Base-by-base conservation (phyloP, 2,797 vertebrate species). In the Podarcis siculus region DNA sequence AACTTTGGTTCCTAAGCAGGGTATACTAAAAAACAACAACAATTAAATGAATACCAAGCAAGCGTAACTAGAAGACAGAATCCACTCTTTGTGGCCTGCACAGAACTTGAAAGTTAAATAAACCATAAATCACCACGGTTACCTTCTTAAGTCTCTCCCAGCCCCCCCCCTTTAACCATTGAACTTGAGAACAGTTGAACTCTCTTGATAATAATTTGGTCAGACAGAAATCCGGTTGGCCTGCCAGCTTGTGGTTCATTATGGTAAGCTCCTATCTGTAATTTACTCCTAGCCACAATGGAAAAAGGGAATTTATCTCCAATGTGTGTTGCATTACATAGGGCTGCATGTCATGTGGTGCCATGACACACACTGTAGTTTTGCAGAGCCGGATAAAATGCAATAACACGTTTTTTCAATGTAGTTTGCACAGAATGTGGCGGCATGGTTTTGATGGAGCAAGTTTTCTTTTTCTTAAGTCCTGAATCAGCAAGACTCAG, bases 201-300 rank as follows among this genome's bases (percentile, higher is more conserved):
- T 93, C 75, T 86, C 78, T 86, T 93, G 94, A 93, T 90, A 90
- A 72, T 89, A 92, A 95, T 94, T 84, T 87, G 87, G 91, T 90
- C 78, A 89, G 95, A 91, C 93, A 95, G 90, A 94, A 95, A 85
- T 90, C 61, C 75, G 45, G 79, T 86, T 85, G 91, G 85, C 82
- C 73, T 95, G 95, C 91, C 93, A 92, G 92, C 90, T 94, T 95
- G 94, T 94, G 95, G 95, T 95, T 95, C 94, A 95, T 95, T 92
- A 91, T 89, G 84, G 79, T 92, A 88, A 93, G 88, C 89, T 92
- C 19, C 92, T 94, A 94, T 95, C 93, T 93, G 89, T 88, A 95
- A 94, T 95, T 95, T 95, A 80, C 88, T 93, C 86, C 89, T 45
- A 35, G 91, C 91, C 83, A 15, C 86, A 92, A 91, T 93, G 92